Conservation (phyloP, 2,113 vertebrate genomes). For the Myanophis thanlyinensis region DNA sequence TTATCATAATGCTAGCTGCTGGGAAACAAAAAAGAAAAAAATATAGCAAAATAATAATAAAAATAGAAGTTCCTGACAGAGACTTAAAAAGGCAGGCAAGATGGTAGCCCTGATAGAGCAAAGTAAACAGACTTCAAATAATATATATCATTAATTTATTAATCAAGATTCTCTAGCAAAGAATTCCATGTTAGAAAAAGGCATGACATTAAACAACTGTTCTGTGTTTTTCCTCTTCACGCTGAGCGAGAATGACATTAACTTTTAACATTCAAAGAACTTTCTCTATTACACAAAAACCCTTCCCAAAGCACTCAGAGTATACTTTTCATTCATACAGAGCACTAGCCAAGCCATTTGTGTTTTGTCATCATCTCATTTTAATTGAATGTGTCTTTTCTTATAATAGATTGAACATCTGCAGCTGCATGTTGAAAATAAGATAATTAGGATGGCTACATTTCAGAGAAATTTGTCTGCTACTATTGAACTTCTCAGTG, state of each 20-base stretch:
- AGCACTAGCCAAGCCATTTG: not conserved
- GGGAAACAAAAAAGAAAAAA: not conserved
- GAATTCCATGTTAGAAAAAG: not conserved
- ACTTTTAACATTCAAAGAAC: not conserved
- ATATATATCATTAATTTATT: not conserved
- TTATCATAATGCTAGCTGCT: not conserved
- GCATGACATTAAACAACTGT: not conserved
- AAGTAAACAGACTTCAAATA: not conserved
- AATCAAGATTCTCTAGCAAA: not conserved
- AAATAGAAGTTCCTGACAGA: not conserved
- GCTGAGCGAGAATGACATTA: conserved; percentile 20
- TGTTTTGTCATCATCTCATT: not conserved
- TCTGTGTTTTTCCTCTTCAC: not conserved
- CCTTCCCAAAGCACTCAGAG: not conserved
- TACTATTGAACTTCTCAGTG: not conserved
- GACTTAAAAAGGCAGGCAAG: not conserved
- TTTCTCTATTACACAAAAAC: not conserved
- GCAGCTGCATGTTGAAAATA: not conserved
- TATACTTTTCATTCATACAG: not conserved
- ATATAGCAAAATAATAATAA: not conserved
- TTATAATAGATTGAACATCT: not conserved
- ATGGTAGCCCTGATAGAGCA: not conserved
- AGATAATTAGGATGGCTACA: not conserved
- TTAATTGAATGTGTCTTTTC: not conserved
- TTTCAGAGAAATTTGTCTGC: not conserved